Evolutionary conservation across 2,113 vertebrate species (phyloP), one percentile per base, ranked within the genome.

Genomic region (Urocynchramus pylzowi): DNA sequence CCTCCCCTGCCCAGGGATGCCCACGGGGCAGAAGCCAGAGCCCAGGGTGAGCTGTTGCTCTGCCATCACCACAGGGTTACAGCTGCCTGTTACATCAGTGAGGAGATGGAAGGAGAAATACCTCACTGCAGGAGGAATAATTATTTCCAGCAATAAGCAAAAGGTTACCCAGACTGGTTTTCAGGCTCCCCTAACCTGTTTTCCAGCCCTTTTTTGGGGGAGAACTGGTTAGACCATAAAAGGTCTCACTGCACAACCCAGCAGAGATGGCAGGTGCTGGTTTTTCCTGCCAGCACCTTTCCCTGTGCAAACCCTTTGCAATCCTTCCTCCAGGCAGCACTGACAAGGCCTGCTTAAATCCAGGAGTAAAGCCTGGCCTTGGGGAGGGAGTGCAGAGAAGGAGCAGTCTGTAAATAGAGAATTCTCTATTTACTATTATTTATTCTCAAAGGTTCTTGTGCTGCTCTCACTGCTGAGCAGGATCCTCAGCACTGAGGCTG

Each of bases 1-100:
- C n/a, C 57, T 41, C 2, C 42, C 4, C 17, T 21, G 77, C 3
- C 20, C 33, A 15, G 5, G 1, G 37, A 7, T 8, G 76, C 0
- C 17, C 56, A 11, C 0, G 15, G 89, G 61, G 42, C 13, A 74
- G 30, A 6, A 22, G 8, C 13, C 33, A 33, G 27, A 47, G 4
- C 33, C 57, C 45, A 47, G 65, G 27, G 3, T 1, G 20, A 81
- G 54, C 54, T n/a, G 54, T 4, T 15, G 31, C 54, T 56, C 54
- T n/a, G 78, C 20, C 8, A 8, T 4, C 39, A 23, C 2, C 39
- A 21, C 53, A 54, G 26, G 30, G 7, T 7, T 5, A 8, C 0
- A 37, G 28, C 59, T 52, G 53, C 28, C 79, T 6, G 0, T 13
- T 2, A 12, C 35, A 47, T 12, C 17, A 35, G 16, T 16, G 12